Percentiles rank a stretch among this genome's conserved stretches.
These are phyloP conservation scores for Urocyon cinereoargenteus DNA, from an alignment of 2,797 vertebrate species.

Conservation along the genomic window DNA sequence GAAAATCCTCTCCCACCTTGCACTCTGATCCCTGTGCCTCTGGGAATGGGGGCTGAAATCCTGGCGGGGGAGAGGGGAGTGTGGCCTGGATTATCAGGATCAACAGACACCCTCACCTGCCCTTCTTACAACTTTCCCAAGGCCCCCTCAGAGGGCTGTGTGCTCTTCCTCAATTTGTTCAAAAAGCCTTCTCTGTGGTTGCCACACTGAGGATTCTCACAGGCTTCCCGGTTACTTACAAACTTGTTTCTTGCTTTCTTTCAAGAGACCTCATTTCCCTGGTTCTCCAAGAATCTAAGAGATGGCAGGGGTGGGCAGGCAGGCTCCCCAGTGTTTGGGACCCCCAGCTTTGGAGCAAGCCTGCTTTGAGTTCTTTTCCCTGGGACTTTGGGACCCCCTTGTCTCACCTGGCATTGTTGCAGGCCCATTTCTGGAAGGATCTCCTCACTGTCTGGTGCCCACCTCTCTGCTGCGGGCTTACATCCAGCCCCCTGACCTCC, in stretches of 20 bases:
- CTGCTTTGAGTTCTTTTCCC: neutral
- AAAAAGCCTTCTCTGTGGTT: neutral
- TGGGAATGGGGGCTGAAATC: neutral
- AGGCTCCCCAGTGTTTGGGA: neutral
- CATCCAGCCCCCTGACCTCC: neutral
- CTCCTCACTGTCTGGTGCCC: neutral
- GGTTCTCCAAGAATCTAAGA: neutral
- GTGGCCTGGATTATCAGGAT: neutral
- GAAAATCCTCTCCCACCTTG: neutral
- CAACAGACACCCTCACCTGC: neutral
- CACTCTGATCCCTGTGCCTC: neutral
- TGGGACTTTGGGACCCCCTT: accelerated
- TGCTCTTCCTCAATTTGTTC: neutral
- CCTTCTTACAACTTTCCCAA: neutral
- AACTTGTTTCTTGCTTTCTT: conserved; percentile 11
- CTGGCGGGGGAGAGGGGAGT: neutral
- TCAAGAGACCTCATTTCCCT: neutral
- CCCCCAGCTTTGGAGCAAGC: neutral
- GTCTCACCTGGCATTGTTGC: neutral
- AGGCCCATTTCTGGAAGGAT: neutral
- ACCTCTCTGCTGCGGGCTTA: neutral
- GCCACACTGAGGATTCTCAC: neutral
- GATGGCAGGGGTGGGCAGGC: neutral
- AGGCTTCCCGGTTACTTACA: neutral
- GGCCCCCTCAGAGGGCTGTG: neutral